Evolutionary conservation across 2,797 vertebrate species (phyloP).

Genomic region (Micrastur ruficollis): DNA sequence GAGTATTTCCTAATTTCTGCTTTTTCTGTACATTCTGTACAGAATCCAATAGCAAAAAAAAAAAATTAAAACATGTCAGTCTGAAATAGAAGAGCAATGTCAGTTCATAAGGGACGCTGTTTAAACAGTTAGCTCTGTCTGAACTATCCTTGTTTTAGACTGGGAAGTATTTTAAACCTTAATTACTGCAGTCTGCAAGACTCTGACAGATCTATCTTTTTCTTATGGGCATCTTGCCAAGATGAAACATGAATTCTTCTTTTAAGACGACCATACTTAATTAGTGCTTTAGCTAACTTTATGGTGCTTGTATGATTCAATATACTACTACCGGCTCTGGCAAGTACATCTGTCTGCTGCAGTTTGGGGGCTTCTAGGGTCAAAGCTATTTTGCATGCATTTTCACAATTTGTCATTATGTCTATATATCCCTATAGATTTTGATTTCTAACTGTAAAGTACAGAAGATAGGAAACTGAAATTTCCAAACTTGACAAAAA

Average conservation of each 20-base stretch:
- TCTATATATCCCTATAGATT: background rate
- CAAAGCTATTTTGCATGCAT: background rate
- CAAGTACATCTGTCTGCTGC: background rate
- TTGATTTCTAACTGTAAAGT: background rate
- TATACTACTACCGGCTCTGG: slow-evolving; percentile 4
- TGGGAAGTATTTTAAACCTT: slow-evolving; percentile 68
- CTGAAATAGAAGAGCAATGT: slow-evolving; percentile 41
- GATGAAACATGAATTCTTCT: slow-evolving; percentile 50
- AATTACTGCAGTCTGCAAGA: slow-evolving; percentile 71
- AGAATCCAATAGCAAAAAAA: slow-evolving; percentile 26
- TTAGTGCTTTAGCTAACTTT: slow-evolving; percentile 67
- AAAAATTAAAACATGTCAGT: background rate
- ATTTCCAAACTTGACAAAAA: background rate
- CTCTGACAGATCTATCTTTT: slow-evolving; percentile 69
- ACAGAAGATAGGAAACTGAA: background rate
- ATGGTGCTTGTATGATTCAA: slow-evolving; percentile 39
- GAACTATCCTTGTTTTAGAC: slow-evolving; percentile 57
- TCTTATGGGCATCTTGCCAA: slow-evolving; percentile 64
- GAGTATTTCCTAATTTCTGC: background rate
- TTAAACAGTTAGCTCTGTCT: slow-evolving; percentile 67
- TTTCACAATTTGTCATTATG: background rate
- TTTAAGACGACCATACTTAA: slow-evolving; percentile 64
- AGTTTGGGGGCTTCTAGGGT: background rate
- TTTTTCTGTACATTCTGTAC: slow-evolving; percentile 10
- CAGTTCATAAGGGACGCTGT: slow-evolving; percentile 41